Evolutionary conservation across 2,797 vertebrate genomes (phyloP).

Genomic region (Lutjanus campechanus): DNA sequence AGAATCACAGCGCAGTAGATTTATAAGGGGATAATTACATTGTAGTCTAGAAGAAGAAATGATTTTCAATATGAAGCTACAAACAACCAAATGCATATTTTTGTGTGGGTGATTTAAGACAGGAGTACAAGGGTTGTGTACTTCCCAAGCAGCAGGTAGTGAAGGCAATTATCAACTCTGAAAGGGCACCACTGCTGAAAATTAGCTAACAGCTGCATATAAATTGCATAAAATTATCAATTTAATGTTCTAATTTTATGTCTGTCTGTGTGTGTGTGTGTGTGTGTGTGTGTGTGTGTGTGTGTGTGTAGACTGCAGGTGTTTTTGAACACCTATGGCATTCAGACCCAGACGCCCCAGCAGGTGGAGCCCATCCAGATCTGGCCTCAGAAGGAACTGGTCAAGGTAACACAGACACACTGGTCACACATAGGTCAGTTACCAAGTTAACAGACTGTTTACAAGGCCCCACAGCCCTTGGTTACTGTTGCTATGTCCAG

Average conservation of each 20-base stretch:
- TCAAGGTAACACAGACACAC: slow-evolving; percentile 88
- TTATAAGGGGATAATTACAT: neutral
- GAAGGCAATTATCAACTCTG: no score
- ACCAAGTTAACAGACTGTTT: neutral
- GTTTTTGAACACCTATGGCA: slow-evolving; percentile 97
- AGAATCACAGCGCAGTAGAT: neutral
- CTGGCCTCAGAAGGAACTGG: slow-evolving; percentile 97
- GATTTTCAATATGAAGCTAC: no score
- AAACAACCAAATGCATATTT: no score
- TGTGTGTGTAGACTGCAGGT: slow-evolving; percentile 92
- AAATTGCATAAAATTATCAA: no score
- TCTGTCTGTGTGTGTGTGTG: slow-evolving; percentile 3
- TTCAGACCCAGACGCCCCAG: slow-evolving; percentile 97
- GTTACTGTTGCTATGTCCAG: fast-evolving
- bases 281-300: slow-evolving; percentile 11
- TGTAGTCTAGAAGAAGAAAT: no score
- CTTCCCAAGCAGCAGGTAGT: no score
- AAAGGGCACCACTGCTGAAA: no score
- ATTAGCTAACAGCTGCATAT: no score
- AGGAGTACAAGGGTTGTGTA: no score
- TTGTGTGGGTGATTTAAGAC: no score
- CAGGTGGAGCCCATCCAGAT: slow-evolving; percentile 99
- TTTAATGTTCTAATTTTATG: neutral
- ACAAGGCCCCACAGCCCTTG: neutral
- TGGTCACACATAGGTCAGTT: neutral